A percentile compares a stretch with the other conserved stretches of the same genome.
phyloP scores from a whole-genome alignment of 2,113 vertebrate species.

The Chaenogobius annularis region DNA sequence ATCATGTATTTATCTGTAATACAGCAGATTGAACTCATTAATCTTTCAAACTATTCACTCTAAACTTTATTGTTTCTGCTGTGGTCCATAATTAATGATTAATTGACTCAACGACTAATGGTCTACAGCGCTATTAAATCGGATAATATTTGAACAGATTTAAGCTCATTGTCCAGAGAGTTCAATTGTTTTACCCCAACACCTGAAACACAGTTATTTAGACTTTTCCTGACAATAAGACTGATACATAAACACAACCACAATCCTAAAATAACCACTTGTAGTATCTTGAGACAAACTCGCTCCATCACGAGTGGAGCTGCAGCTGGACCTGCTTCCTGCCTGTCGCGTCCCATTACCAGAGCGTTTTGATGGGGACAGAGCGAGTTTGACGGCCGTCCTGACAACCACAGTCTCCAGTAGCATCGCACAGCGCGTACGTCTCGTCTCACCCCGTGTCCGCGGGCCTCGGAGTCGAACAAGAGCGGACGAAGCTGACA shows the following conservation, averaged over 20 bases:
- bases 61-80: no score
- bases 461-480: conserved; percentile 19
- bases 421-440: conserved; percentile 13
- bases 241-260: no score
- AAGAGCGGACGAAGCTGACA: conserved; percentile 63
- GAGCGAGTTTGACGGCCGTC: conserved; percentile 38
- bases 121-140: no score
- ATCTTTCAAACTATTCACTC: no score
- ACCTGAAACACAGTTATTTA: no score
- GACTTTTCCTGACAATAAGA: background rate
- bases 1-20: no score
- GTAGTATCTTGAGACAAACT: background rate
- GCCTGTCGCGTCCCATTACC: conserved; percentile 38
- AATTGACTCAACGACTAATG: no score
- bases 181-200: no score
- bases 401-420: conserved; percentile 36
- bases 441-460: background rate
- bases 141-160: no score
- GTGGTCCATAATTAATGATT: no score
- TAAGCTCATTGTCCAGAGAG: no score
- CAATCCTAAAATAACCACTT: background rate
- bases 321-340: conserved; percentile 55
- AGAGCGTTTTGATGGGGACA: conserved; percentile 43
- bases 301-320: conserved; percentile 30
- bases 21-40: no score